Conservation (phyloP, 2,888 invertebrate species). For the Drosophila dives region DNA sequence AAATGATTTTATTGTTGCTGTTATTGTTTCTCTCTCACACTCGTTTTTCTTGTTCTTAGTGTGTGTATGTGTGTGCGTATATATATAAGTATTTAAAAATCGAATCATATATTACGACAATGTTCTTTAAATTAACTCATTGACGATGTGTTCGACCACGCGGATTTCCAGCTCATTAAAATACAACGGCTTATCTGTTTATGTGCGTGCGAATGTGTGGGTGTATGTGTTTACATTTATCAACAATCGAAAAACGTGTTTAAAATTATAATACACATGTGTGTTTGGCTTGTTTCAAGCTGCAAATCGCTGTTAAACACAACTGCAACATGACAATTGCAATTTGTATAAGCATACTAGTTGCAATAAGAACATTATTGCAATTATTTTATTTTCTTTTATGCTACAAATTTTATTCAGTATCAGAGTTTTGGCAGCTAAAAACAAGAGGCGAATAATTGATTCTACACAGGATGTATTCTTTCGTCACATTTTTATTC, state of each 20-base stretch:
- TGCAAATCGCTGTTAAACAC: conserved; percentile 39
- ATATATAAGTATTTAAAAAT: conserved; percentile 50
- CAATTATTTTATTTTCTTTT: too few species aligned
- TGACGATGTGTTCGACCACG: conserved; percentile 50
- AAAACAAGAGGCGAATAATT: background rate
- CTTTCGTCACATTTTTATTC: conserved; percentile 14
- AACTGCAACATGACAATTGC: conserved; percentile 2
- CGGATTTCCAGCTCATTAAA: conserved; percentile 57
- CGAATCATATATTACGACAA: conserved; percentile 62
- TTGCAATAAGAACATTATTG: background rate
- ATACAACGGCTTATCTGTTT: conserved; percentile 18
- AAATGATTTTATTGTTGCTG: conserved; percentile 39
- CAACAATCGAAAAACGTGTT: conserved; percentile 66
- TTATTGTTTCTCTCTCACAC: conserved; percentile 6
- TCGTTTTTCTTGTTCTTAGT: conserved; percentile 24
- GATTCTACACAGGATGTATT: conserved; percentile 1
- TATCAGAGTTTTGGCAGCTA: background rate
- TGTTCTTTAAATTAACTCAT: conserved; percentile 70
- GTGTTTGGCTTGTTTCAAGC: conserved; percentile 52
- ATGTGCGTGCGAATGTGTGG: conserved; percentile 2
- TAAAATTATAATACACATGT: conserved; percentile 60
- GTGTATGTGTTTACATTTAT: conserved; percentile 35
- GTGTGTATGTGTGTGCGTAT: background rate
- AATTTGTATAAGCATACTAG: background rate
- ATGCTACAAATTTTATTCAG: too few species aligned